Evolutionary conservation across 2,888 invertebrate genomes (phyloP), one percentile per base, ranked within the genome.

Genomic region (Plagodis dolabraria): DNA sequence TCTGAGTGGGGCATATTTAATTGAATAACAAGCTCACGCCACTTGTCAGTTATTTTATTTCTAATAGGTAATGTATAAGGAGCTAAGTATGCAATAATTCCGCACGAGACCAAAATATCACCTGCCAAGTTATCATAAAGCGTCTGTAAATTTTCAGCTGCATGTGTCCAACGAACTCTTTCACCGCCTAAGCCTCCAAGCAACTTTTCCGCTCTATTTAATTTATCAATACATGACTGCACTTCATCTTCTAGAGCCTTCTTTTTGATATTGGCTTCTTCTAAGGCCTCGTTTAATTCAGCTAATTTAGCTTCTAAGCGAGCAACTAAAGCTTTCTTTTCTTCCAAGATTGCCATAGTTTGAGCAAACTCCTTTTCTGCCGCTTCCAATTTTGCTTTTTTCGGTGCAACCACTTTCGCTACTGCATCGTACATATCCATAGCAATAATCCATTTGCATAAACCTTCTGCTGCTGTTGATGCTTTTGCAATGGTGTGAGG

Each of bases 381-480:
- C 53, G 94, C 94, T 63, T 94, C 94, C 57, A 98, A 87, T 82
- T 97, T 96, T 7, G 95, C 96, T 80, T 97, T 97, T 86, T 98
- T 98, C 0, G 98, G 98, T 8, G 96, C 97, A 8, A 97, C 96
- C 47, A 95, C 94, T 87, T 96, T 97, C 48, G 96, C 96, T 2
- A 97, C 96, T 48, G 94, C 94, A 79, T 98, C 97, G 79, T 98
- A 98, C 87, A 96, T 95, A 76, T 98, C 97, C 95, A 98, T 96
- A 0, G 98, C 98, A 67, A 96, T 94, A 52, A 98, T 96, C 98
- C 98, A 98, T 80, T 97, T 96, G 82, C 97, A 98, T 44, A 97
- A 91, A 53, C 98, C 98, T 90, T 99, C 98, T 33, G 98, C 99
- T 5, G 99, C 99, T 66, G 97, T 96, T 0, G 98, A 99, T 0